phyloP scores from a whole-genome alignment of 2,888 invertebrate genomes.

The Nymphalis c-album region DNA sequence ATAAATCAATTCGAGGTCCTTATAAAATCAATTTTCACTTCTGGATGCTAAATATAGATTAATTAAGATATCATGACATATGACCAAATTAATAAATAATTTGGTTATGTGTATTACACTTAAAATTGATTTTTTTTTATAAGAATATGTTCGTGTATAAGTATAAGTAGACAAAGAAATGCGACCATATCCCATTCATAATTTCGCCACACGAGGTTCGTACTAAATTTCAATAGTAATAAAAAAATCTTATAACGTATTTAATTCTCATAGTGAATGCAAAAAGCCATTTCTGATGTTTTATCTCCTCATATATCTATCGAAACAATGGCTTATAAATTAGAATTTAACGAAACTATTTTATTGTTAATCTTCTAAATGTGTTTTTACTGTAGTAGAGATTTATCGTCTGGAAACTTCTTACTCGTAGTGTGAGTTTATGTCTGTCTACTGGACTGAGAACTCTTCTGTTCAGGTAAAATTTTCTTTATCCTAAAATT shows the following conservation, averaged over 20 bases:
- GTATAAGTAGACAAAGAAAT: not conserved
- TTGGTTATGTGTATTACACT: too few species aligned
- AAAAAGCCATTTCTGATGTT: conserved; percentile 12
- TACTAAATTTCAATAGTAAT: not conserved
- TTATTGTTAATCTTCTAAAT: conserved; percentile 13
- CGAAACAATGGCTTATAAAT: conserved; percentile 16
- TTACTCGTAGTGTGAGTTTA: too few species aligned
- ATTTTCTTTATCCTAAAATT: too few species aligned
- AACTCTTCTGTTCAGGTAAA: too few species aligned
- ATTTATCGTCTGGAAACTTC: too few species aligned
- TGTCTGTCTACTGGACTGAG: too few species aligned
- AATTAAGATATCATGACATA: too few species aligned
- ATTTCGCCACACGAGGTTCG: not conserved
- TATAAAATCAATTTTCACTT: too few species aligned
- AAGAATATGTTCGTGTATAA: not conserved
- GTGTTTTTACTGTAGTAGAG: not conserved
- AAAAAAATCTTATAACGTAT: not conserved
- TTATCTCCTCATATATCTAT: conserved; percentile 13
- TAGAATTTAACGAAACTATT: conserved; percentile 6
- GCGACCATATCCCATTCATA: not conserved
- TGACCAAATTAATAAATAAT: too few species aligned
- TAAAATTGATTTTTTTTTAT: not conserved
- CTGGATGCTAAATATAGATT: too few species aligned
- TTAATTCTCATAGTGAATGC: conserved; percentile 13
- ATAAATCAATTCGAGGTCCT: too few species aligned